Evolutionary conservation across 1,140 invertebrate species (phyloP), one percentile per base, ranked within the genome.

Genomic region (Antheraea pernyi): DNA sequence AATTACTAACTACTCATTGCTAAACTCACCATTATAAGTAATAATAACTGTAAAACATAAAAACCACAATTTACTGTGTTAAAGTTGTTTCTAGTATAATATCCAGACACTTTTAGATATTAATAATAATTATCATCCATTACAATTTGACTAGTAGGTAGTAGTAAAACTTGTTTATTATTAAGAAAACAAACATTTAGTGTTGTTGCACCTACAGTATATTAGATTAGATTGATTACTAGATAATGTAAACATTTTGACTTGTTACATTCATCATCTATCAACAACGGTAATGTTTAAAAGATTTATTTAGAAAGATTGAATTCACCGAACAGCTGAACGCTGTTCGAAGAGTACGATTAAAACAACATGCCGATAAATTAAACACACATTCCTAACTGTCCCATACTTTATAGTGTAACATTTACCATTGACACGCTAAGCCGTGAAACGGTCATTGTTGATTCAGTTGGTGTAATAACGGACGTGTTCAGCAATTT

Each of bases 381-480:
- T 61, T 22, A 22, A 13, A 22, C 19, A 61, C 60, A 19, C 19
- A 30, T 30, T 22, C 19, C 13, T 7, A 13, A 53, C 22, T 30
- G 22, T 30, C 22, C 22, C 22, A 16, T 53, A n/a, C 16, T 53
- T 53, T 53, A 53, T 16, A 16, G 46, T 6, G 7, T 53, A 53
- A 22, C 10, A 11, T 36, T 61, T 16, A 16, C 60, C 60, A 61
- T 30, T 61, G 18, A 13, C 19, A 13, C 18, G 13, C 4, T 61
- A 61, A 36, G 7, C 19, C 60, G 19, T 16, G 60, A 61, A 61
- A 61, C 19, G 60, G 19, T 61, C 60, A 30, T 61, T 61, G 59
- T 61, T 61, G 18, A 18, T 36, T 61, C 19, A 13, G 0, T 61
- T 19, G 18, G 16, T 36, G 60, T 61, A 61, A 61, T 36, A 61